Conservation (phyloP, 2,797 vertebrate species). For the Parauchenoglanis ngamensis region DNA sequence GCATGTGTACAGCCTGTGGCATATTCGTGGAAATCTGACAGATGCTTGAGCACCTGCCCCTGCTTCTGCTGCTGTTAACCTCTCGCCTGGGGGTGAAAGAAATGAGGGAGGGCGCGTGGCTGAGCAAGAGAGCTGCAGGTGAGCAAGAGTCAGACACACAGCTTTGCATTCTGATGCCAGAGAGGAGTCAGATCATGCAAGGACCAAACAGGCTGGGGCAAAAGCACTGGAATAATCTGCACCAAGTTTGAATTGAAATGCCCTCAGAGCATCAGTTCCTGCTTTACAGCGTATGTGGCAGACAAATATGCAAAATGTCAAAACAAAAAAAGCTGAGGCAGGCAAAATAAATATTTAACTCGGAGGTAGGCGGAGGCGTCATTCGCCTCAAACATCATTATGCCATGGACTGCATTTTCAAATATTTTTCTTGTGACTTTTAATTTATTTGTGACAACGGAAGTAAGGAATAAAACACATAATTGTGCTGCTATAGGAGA, state of each 20-base stretch:
- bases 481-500: not conserved
- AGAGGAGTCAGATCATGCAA: conserved; percentile 45
- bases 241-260: conserved; percentile 13
- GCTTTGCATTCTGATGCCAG: conserved; percentile 25
- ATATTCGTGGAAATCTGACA: conserved; percentile 29
- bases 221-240: conserved; percentile 40
- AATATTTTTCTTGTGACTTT: not conserved
- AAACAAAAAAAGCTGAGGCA: not conserved
- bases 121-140: conserved; percentile 39
- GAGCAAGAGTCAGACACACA: conserved; percentile 2
- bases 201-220: conserved; percentile 30
- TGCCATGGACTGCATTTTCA: not conserved
- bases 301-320: conserved; percentile 16
- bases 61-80: conserved; percentile 25
- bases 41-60: conserved; percentile 40
- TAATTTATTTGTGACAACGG: not conserved
- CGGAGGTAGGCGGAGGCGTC: not conserved
- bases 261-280: conserved; percentile 38
- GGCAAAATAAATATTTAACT: conserved; percentile 9
- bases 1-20: not conserved
- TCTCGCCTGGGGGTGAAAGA: not conserved
- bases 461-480: not conserved
- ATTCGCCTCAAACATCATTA: not conserved
- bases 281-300: conserved; percentile 11
- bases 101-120: not conserved